phyloP scores from a whole-genome alignment of 2,888 invertebrate genomes.

The Platycheirus rosarum region DNA sequence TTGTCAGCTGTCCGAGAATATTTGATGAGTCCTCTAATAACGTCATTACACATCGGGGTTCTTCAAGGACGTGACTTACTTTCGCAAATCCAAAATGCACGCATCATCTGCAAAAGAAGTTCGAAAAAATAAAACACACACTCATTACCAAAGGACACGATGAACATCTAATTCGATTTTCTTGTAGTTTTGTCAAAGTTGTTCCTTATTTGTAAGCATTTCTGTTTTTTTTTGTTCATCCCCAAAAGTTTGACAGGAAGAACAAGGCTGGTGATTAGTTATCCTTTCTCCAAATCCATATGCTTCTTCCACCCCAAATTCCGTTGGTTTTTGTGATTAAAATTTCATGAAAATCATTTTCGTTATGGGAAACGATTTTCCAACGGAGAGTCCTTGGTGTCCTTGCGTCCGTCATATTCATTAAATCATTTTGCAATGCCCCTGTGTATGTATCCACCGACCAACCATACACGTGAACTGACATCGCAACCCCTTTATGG shows the following conservation, averaged over 20 bases:
- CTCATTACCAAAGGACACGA: conserved; percentile 5
- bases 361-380: conserved; percentile 70
- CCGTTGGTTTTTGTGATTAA: conserved; percentile 59
- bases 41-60: conserved; percentile 63
- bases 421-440: conserved; percentile 71
- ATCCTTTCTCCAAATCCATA: background rate
- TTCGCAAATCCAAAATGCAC: conserved; percentile 24
- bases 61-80: conserved; percentile 57
- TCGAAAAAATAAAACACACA: background rate
- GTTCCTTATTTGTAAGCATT: conserved; percentile 22
- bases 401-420: conserved; percentile 69
- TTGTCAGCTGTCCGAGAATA: conserved; percentile 68
- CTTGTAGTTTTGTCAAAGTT: conserved; percentile 60
- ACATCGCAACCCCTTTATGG: conserved; percentile 72
- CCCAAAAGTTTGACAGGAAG: conserved; percentile 11
- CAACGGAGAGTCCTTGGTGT: conserved; percentile 38
- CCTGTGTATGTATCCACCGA: background rate
- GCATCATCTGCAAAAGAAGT: conserved; percentile 51
- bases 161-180: conserved; percentile 65
- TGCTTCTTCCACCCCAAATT: background rate
- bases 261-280: conserved; percentile 56
- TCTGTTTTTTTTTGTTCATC: conserved; percentile 4
- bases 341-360: conserved; percentile 72
- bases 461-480: conserved; percentile 35
- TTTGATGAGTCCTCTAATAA: conserved; percentile 73